A percentile compares a stretch with the other conserved stretches of the same genome.
Evolutionary conservation across 2,888 invertebrate species (phyloP).

Genomic region (Drosophila kanekoi): DNA sequence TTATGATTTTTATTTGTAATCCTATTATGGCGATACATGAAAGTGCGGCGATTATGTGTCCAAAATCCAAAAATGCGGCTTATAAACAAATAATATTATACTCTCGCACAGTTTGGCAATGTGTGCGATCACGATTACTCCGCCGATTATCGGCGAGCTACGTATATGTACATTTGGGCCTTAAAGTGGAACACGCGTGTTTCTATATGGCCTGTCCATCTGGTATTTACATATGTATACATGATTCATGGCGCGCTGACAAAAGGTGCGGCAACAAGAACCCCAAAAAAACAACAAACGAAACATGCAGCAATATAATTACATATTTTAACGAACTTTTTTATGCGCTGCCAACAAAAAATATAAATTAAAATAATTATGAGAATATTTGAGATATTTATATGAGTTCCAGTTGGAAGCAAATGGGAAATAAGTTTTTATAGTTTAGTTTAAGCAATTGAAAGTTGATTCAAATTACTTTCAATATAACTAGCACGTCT

Average conservation of each 20-base stretch:
- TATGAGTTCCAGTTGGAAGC: neutral
- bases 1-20: constrained; percentile 21
- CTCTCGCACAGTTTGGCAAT: constrained; percentile 38
- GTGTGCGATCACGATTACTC: constrained; percentile 35
- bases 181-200: constrained; percentile 77
- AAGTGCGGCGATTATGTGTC: constrained; percentile 25
- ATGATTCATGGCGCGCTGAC: constrained; percentile 71
- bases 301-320: constrained; percentile 28
- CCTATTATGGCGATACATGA: constrained; percentile 41
- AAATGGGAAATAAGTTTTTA: neutral
- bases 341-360: constrained; percentile 28
- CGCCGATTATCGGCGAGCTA: constrained; percentile 33
- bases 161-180: constrained; percentile 41
- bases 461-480: neutral
- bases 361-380: neutral
- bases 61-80: constrained; percentile 40
- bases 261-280: constrained; percentile 69
- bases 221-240: constrained; percentile 56
- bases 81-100: constrained; percentile 61
- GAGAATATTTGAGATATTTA: neutral
- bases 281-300: constrained; percentile 11
- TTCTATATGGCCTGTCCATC: constrained; percentile 37
- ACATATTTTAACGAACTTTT: constrained; percentile 3
- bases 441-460: neutral
- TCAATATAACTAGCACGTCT: neutral